A percentile compares a stretch with the other conserved stretches of the same genome.
These are phyloP conservation scores for Amitus sp. DNA, from an alignment of 2,888 invertebrate genomes.

Conservation along the genomic window DNA sequence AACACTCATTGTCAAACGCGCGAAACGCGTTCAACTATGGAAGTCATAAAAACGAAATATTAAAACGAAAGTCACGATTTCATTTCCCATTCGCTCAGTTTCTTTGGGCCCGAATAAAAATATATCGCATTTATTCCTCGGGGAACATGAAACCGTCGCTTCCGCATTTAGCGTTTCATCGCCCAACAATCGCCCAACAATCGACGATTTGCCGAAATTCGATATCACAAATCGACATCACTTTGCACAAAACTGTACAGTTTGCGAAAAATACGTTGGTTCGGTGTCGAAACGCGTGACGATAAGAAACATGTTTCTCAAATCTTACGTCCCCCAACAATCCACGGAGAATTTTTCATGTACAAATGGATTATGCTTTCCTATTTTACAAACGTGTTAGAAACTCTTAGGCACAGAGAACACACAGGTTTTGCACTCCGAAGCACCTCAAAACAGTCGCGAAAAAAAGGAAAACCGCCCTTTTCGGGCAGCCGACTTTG, in stretches of 20 bases:
- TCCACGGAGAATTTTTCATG: not conserved
- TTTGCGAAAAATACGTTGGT: not conserved
- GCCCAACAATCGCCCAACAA: not conserved
- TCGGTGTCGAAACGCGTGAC: not conserved
- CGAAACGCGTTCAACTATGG: slow-evolving; percentile 31
- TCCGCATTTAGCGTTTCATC: not conserved
- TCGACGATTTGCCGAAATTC: not conserved
- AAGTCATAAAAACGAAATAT: slow-evolving; percentile 21
- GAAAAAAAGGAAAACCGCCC: slow-evolving; percentile 5
- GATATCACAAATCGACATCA: not conserved
- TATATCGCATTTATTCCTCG: not conserved
- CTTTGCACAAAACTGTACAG: not conserved
- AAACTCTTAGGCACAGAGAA: slow-evolving; percentile 60
- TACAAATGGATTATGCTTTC: slow-evolving; percentile 22
- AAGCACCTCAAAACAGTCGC: slow-evolving; percentile 15
- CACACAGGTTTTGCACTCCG: slow-evolving; percentile 50
- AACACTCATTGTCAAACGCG: slow-evolving; percentile 18
- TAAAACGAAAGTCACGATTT: not conserved
- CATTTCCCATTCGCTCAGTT: not conserved
- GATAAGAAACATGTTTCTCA: too few relatives aligned
- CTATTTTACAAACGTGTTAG: slow-evolving; percentile 28
- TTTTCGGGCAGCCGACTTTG: not conserved
- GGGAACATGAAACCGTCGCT: too few relatives aligned
- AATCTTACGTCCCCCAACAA: too few relatives aligned
- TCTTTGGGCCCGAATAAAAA: not conserved